Evolutionary conservation across 2,888 invertebrate genomes (phyloP), one percentile per base, ranked within the genome.

Genomic region (Ichneumon xanthorius): DNA sequence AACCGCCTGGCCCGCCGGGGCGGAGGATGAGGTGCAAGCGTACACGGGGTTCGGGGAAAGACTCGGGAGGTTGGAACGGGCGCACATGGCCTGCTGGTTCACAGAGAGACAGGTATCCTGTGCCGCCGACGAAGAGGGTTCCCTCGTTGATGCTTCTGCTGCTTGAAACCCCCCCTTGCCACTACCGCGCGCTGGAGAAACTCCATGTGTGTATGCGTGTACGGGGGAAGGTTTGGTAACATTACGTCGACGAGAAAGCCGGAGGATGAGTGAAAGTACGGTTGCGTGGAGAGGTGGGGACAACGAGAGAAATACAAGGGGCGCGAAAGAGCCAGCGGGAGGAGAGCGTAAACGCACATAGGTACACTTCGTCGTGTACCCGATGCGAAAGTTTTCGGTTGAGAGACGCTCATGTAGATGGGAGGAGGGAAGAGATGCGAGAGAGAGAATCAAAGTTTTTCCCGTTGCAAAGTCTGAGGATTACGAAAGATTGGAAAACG

Each of bases 61-160:
- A 70, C 61, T 63, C 61, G 87, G 87, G 89, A 63, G 87, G 88
- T 87, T 88, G 88, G 88, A 89, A 87, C 87, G 86, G 79, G 68
- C 80, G 86, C 87, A 89, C 90, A 87, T 87, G 88, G 86, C 87
- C 86, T 88, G 88, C 88, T 50, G 87, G 87, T 90, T 90, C 90
- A 88, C 89, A 87, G 88, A 89, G 89, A 90, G 91, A 91, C 90
- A 91, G 91, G 90, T 91, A 92, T 90, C 90, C 89, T 88, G 87
- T 70, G 91, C 80, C 89, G 68, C 72, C 81, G 48, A 37, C 75
- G 88, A 88, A 88, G 53, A 81, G 75, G 71, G 81, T 80, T 80
- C 73, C 80, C 63, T 72, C 65, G 68, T 40, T 55, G 50, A 50
- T 67, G 55, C 65, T 61, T 82, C 75, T 37, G 75, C 77, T 78